Evolutionary conservation across 2,113 vertebrate genomes (phyloP), one percentile per base, ranked within the genome.

Genomic region (Quiscalus mexicanus): DNA sequence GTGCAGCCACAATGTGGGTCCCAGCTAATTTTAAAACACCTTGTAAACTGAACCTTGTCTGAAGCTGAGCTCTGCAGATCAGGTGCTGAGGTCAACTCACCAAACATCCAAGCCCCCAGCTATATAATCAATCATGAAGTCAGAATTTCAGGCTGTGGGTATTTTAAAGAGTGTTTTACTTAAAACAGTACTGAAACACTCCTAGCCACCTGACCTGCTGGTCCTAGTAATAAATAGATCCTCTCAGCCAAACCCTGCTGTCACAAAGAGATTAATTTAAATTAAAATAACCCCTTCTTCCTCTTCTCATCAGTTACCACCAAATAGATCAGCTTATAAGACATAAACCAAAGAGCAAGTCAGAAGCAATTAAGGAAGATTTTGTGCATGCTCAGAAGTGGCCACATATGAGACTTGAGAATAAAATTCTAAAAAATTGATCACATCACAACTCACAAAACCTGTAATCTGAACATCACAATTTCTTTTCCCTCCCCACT

Each of bases 241-340:
- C 23, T n/a, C 20, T 89, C 63, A 82, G 81, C 15, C 73, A 89
- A 93, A 89, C 6, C 15, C 55, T 69, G 25, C 37, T 65, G 58
- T 56, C 59, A 79, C n/a, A 58, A 53, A 68, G 70, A 87, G 44
- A 82, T 52, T 62, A 37, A 42, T 75, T 82, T 78, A 81, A 85
- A 93, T 87, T 69, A 91, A 87, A 86, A 73, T 76, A 87, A 79
- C 11, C 28, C 12, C 35, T 87, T 92, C 75, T 88, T 93, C 55
- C 82, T 85, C 62, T 58, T 90, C 63, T 76, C 75, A 62, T 88
- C 82, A 53, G 42, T 79, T 80, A 90, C 37, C 52, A 90, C n/a
- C 65, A 87, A 78, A 95, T 8, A 84, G 62, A 91, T 81, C 58
- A 91, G 21, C 47, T 84, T 84, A 35, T 80, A 55, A 80, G n/a